Evolutionary conservation across 37 sponge, comb jelly and placozoan genomes (phyloP).

Genomic region (Trichoplax adhaerens): DNA sequence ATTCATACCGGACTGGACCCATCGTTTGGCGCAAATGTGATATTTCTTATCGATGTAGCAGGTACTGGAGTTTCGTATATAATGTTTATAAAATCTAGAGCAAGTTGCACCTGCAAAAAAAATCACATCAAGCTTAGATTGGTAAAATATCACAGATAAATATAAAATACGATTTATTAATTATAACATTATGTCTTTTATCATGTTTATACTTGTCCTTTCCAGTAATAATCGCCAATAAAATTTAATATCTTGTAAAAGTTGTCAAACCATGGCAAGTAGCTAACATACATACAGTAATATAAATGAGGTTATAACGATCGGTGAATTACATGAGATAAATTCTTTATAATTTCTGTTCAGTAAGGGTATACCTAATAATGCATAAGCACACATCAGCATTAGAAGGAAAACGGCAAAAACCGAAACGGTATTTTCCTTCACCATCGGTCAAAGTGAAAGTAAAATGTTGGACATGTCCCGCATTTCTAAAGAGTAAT

Average conservation of each 20-base stretch:
- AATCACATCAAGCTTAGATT: no score
- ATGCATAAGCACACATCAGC: not conserved
- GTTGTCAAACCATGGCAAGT: conserved; percentile 59
- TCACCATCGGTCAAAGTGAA: conserved; percentile 21
- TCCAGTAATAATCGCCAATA: conserved; percentile 18
- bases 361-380: conserved; percentile 6
- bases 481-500: no score
- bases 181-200: no score
- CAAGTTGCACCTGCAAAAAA: no score
- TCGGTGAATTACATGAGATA: not conserved
- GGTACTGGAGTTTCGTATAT: no score
- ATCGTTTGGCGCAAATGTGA: no score
- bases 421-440: conserved; percentile 54
- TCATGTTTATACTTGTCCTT: conserved; percentile 20
- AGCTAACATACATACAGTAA: conserved; percentile 11
- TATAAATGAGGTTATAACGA: not conserved
- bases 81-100: no score
- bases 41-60: no score
- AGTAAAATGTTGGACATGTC: conserved; percentile 1
- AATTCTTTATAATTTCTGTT: not conserved
- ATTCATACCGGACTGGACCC: no score
- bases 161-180: no score
- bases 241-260: conserved; percentile 48
- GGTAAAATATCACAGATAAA: no score
- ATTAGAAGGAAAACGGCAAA: conserved; percentile 15